Evolutionary conservation across 2,888 invertebrate genomes (phyloP), one percentile per base, ranked within the genome.

Genomic region (Nomada hirtipes): DNA sequence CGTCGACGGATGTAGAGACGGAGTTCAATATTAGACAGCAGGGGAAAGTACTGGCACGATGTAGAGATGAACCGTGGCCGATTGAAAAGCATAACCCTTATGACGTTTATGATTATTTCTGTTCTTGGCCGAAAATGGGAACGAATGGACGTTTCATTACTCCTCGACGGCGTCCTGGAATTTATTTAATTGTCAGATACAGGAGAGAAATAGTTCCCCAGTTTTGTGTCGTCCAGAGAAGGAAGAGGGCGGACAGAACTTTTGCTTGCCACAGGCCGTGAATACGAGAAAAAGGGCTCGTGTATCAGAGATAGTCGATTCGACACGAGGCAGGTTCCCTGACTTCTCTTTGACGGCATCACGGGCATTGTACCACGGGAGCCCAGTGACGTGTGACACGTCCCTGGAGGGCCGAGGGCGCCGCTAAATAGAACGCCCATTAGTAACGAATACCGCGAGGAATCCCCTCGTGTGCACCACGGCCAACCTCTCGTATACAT

Each of bases 371-470:
- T 80, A 64, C 63, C 29, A 55, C 76, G 67, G 76, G 84, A 75
- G 55, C 13, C 72, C 86, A 87, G 85, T 89, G 90, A 92, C 89
- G 91, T 90, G 90, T 90, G 91, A 91, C 91, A 84, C 86, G 89
- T 92, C 92, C 91, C 92, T 86, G 74, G 92, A 88, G 92, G 85
- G 77, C 82, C 83, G 80, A 86, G 84, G 88, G 90, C 87, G 88
- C 85, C 84, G 92, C 90, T 92, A 92, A 92, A 92, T 92, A 91
- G 91, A 91, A 91, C 88, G 89, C 86, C 92, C 92, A 92, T 92
- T 92, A 91, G 92, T 92, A 91, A 92, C 91, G 91, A 92, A 92
- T 90, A 90, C 90, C 91, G 86, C 89, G 88, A 88, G 87, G 81
- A 83, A 82, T 88, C 86, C 84, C 87, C 87, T 85, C 65, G 82